Percentiles rank a stretch among this genome's conserved stretches.
Evolutionary conservation across 2,113 vertebrate genomes (phyloP).

Genomic region (Maccullochella peelii): DNA sequence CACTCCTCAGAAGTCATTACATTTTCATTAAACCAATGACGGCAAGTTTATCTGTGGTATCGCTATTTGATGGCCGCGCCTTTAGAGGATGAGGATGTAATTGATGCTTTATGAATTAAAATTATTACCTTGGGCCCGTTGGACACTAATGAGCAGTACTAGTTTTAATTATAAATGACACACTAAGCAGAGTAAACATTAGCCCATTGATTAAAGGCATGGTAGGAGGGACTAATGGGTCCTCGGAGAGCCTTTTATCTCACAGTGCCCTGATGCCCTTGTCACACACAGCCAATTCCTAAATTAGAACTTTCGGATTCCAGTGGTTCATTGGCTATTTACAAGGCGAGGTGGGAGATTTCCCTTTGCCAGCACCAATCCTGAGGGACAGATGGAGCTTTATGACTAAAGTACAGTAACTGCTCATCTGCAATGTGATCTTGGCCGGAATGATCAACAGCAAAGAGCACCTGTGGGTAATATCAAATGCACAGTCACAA

Average conservation of each 20-base stretch:
- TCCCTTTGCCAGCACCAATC: slow-evolving; percentile 64
- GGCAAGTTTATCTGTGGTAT: slow-evolving; percentile 58
- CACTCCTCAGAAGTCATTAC: slow-evolving; percentile 54
- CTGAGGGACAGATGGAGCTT: slow-evolving; percentile 58
- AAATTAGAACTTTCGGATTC: slow-evolving; percentile 84
- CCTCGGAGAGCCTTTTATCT: slow-evolving; percentile 78
- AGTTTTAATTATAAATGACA: slow-evolving; percentile 82
- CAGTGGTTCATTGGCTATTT: slow-evolving; percentile 78
- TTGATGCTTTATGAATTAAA: slow-evolving; percentile 81
- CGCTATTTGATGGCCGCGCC: slow-evolving; percentile 57
- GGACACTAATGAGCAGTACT: slow-evolving; percentile 78
- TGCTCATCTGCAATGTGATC: slow-evolving; percentile 16
- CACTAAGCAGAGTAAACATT: slow-evolving; percentile 83
- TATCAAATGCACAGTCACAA: slow-evolving; percentile 25
- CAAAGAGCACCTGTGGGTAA: neutral
- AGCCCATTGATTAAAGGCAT: slow-evolving; percentile 81
- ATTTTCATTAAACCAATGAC: slow-evolving; percentile 66
- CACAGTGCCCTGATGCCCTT: slow-evolving; percentile 71
- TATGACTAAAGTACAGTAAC: slow-evolving; percentile 61
- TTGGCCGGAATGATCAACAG: slow-evolving; percentile 23
- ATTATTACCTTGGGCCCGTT: slow-evolving; percentile 71
- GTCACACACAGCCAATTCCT: slow-evolving; percentile 77
- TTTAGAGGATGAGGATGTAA: slow-evolving; percentile 70
- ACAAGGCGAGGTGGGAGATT: slow-evolving; percentile 64
- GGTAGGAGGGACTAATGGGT: slow-evolving; percentile 80